These are phyloP conservation scores for Adelognathus sp. DNA, from an alignment of 2,888 invertebrate genomes.

Conservation along the genomic window DNA sequence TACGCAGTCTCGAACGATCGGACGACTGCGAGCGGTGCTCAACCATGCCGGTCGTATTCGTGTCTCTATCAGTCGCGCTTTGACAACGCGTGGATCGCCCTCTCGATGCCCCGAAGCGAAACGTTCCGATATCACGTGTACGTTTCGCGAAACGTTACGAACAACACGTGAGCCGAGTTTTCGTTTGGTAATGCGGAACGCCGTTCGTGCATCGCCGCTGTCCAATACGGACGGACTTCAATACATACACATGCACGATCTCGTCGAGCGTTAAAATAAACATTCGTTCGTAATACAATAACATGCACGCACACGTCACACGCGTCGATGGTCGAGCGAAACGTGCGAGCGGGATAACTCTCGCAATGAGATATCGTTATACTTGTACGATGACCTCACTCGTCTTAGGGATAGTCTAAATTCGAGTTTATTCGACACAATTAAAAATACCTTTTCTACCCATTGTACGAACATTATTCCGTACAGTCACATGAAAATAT, in stretches of 20 bases:
- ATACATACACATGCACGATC: neutral
- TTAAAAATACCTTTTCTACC: neutral
- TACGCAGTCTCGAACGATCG: constrained; percentile 66
- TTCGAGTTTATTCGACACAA: too few species aligned
- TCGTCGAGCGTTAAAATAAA: neutral
- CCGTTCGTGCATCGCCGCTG: neutral
- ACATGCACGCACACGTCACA: neutral
- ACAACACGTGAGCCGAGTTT: constrained; percentile 73
- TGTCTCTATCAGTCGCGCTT: constrained; percentile 14
- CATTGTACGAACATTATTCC: neutral
- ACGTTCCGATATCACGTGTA: constrained; percentile 70
- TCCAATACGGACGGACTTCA: neutral
- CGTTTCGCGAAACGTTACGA: constrained; percentile 67
- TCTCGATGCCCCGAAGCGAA: constrained; percentile 37
- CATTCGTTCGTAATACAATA: neutral
- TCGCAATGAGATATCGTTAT: neutral
- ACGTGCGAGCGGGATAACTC: neutral
- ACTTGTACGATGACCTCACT: neutral
- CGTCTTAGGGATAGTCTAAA: too few species aligned
- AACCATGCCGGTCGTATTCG: constrained; percentile 53
- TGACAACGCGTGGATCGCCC: constrained; percentile 47
- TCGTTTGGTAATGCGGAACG: constrained; percentile 24
- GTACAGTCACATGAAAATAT: neutral
- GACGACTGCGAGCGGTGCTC: constrained; percentile 62
- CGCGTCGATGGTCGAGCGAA: neutral